Conservation (phyloP, 2,888 invertebrate genomes). For the Matsumyia berberina region DNA sequence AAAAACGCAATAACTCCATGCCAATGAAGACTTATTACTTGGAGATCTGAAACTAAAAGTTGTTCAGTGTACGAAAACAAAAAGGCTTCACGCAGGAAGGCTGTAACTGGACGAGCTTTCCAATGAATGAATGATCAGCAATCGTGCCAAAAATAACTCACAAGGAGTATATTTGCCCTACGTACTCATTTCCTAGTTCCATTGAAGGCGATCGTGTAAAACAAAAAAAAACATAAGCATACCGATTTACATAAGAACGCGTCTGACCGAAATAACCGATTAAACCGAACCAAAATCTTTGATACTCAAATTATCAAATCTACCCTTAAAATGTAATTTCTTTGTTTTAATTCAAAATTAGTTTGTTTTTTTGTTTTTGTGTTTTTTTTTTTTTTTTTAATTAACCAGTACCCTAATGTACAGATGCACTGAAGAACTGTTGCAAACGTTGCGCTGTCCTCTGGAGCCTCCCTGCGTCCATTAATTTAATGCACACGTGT, state of each 20-base stretch:
- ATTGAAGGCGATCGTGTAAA: constrained; percentile 37
- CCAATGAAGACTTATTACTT: too few relatives aligned
- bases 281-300: constrained; percentile 37
- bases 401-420: constrained; percentile 84
- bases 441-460: constrained; percentile 75
- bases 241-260: too few relatives aligned
- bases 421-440: constrained; percentile 78
- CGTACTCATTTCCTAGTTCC: constrained; percentile 35
- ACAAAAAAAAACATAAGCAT: not conserved
- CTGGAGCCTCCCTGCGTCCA: constrained; percentile 75
- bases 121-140: too few relatives aligned
- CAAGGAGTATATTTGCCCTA: too few relatives aligned
- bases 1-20: too few relatives aligned
- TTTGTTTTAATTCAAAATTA: constrained; percentile 59
- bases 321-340: constrained; percentile 66
- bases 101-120: too few relatives aligned
- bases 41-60: too few relatives aligned
- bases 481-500: constrained; percentile 71
- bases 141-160: too few relatives aligned
- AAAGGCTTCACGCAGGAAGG: too few relatives aligned
- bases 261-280: constrained; percentile 38
- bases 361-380: constrained; percentile 69
- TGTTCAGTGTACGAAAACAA: too few relatives aligned
- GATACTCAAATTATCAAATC: constrained; percentile 59
- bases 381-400: constrained; percentile 79